Evolutionary conservation across 2,888 invertebrate genomes (phyloP), one percentile per base, ranked within the genome.

Genomic region (Phortica magna): DNA sequence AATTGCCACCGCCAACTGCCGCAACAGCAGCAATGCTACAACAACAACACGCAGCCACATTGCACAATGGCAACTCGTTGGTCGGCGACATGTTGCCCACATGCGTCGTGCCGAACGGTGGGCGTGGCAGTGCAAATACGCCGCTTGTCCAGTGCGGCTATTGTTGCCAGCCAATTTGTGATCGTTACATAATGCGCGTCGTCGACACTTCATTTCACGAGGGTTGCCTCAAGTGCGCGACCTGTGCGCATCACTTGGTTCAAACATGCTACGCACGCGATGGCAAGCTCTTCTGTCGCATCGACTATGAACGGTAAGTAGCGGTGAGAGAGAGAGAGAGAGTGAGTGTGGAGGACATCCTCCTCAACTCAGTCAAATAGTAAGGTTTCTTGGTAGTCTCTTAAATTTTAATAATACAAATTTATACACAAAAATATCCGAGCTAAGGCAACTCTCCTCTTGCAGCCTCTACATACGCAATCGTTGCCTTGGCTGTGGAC

Each of bases 231-330:
- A 94, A 95, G 88, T 96, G 96, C 91, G 93, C 93, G 83, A 94
- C 94, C 80, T 96, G 96, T 90, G 94, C 95, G 78, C 93, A 94
- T 79, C 94, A 94, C 79, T 93, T 96, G 78, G 93, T 94, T 79
- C 95, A 95, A 89, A 95, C 95, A 78, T 96, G 96, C 91, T 96
- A 95, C 92, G 94, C 95, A 70, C 93, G 95, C 83, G 95, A 96
- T 83, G 94, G 95, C 81, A 94, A 95, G 86, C 93, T 96, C 78
- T 96, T 95, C 91, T 96, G 96, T 91, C 94, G 95, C 86, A 92
- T 95, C 79, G 96, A 96, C 91, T 96, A 96, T 91, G 96, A 96
- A 92, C 95, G 95, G 96, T 96, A 91, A 93, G 92, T 89, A 31
- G 5, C 5, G 14, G 53, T 55, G n/a, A 4, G 22, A 12, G 19